A percentile compares a stretch with the other conserved stretches of the same genome.
Evolutionary conservation across 2,888 invertebrate genomes (phyloP).

Genomic region (Toxonevra muliebris): DNA sequence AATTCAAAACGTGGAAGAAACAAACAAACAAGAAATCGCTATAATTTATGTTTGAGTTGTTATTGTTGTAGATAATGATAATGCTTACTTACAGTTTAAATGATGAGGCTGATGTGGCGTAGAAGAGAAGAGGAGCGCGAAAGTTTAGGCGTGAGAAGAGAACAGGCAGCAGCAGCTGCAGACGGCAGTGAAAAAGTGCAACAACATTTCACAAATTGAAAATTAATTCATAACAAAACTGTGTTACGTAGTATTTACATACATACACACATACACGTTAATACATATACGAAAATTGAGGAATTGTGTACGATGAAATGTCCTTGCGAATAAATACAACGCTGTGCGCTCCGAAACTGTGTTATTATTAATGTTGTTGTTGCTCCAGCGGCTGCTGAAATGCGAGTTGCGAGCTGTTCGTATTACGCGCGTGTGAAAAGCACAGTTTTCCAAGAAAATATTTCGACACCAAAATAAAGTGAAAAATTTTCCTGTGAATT

Average conservation of each 20-base stretch:
- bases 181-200: slow-evolving; percentile 9
- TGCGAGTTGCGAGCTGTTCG: neutral
- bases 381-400: neutral
- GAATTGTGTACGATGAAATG: neutral
- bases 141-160: slow-evolving; percentile 34
- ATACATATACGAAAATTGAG: neutral
- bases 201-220: slow-evolving; percentile 1
- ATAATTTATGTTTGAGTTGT: slow-evolving; percentile 4
- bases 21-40: slow-evolving; percentile 23
- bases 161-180: slow-evolving; percentile 9
- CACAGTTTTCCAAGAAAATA: no score
- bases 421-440: neutral
- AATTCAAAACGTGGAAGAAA: slow-evolving; percentile 23
- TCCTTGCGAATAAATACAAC: no score
- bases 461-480: no score
- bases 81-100: slow-evolving; percentile 14
- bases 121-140: slow-evolving; percentile 15
- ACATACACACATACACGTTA: neutral
- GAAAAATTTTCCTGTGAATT: no score
- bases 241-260: slow-evolving; percentile 17
- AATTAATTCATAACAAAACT: slow-evolving; percentile 23
- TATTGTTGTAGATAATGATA: slow-evolving; percentile 27
- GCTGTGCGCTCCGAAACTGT: no score
- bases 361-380: neutral
- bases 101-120: neutral